Evolutionary conservation across 2,113 vertebrate species (phyloP).

Genomic region (Phalacrocorax aristotelis): DNA sequence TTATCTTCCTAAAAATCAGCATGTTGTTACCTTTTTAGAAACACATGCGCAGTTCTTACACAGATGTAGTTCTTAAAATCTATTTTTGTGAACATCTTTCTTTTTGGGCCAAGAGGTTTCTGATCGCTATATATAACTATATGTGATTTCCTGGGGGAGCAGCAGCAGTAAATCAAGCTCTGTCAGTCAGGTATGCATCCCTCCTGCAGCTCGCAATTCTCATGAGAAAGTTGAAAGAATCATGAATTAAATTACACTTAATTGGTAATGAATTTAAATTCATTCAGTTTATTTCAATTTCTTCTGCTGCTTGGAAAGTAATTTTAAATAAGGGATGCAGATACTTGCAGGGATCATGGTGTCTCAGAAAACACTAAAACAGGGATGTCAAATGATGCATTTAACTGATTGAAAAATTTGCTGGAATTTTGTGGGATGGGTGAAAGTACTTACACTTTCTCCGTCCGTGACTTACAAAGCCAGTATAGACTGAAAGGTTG

Average conservation of each 20-base stretch:
- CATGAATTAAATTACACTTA: conserved; percentile 50
- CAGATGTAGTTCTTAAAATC: conserved; percentile 24
- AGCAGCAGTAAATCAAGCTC: conserved; percentile 14
- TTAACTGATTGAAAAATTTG: background rate
- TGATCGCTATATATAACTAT: background rate
- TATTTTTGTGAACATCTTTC: background rate
- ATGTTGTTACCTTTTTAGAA: conserved; percentile 40
- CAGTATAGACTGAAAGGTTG: background rate
- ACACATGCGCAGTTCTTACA: background rate
- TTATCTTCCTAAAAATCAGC: conserved; percentile 10
- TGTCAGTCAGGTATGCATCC: background rate
- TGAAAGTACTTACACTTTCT: background rate
- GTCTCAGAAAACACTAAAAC: background rate
- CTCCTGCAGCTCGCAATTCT: conserved; percentile 3
- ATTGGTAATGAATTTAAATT: conserved; percentile 64
- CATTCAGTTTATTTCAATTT: conserved; percentile 26
- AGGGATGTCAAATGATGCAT: background rate
- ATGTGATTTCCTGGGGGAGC: background rate
- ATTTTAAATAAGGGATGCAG: background rate
- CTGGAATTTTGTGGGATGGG: background rate
- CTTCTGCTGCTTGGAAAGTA: background rate
- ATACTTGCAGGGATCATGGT: background rate
- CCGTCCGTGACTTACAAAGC: fast-evolving
- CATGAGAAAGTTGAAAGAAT: conserved; percentile 36
- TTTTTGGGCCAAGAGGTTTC: background rate